These are phyloP conservation scores for Phylloscopus trochiloides DNA, from an alignment of 2,113 vertebrate genomes.

Conservation along the genomic window DNA sequence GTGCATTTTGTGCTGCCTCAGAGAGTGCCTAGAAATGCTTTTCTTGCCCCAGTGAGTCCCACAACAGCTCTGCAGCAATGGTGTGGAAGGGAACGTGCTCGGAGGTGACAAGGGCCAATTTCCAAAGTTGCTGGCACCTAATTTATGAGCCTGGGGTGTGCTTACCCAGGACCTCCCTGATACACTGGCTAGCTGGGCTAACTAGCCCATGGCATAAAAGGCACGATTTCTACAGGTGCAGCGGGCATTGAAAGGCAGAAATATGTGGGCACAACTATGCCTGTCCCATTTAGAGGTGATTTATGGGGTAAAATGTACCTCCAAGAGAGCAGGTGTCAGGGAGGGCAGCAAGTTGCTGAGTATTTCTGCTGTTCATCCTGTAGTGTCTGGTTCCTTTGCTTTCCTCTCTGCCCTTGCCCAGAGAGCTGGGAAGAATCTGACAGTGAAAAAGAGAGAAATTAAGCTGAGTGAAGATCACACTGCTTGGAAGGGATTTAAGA, in stretches of 20 bases:
- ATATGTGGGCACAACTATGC: not conserved
- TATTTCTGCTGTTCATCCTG: not conserved
- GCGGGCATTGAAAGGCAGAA: not conserved
- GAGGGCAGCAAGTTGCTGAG: not conserved
- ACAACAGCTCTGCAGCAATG: not conserved
- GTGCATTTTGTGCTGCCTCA: not conserved
- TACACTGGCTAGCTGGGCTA: not conserved
- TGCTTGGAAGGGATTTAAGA: not conserved
- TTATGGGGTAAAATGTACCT: slow-evolving; percentile 1
- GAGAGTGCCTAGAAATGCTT: not conserved
- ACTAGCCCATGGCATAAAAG: not conserved
- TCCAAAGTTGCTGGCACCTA: slow-evolving; percentile 30
- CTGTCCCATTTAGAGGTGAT: slow-evolving; percentile 36
- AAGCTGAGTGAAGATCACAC: not conserved
- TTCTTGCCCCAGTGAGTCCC: not conserved
- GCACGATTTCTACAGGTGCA: slow-evolving; percentile 33
- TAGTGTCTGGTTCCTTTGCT: not conserved
- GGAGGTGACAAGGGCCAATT: slow-evolving; percentile 24
- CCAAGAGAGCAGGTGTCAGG: slow-evolving; percentile 16
- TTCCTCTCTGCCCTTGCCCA: not conserved
- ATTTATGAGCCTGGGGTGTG: slow-evolving; percentile 28
- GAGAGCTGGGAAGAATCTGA: not conserved
- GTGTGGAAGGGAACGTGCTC: not conserved
- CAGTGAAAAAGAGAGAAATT: not conserved
- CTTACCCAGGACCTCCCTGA: not conserved